Base-by-base conservation (phyloP, 2,888 invertebrate species). In the Platycheirus rosarum region DNA sequence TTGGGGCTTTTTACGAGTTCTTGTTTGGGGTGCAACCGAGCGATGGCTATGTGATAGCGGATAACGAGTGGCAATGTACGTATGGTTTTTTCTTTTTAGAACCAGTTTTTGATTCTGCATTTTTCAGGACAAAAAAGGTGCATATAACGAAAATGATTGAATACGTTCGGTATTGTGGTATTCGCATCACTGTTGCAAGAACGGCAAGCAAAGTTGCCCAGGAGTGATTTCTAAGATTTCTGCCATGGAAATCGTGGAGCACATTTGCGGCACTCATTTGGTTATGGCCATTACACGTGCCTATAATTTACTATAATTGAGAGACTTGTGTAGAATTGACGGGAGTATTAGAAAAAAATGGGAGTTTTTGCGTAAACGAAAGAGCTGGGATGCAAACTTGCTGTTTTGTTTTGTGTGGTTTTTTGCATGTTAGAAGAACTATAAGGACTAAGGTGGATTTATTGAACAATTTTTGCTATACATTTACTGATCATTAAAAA, bases 21-120 rank as follows among this genome's bases (percentile, higher is more conserved):
- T 71, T 71, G 77, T 82, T 77, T 60, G 62, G 82, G 77, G 71
- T 77, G 82, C 76, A 76, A 53, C 77, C 48, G 55, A 71, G 23
- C 70, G 76, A 71, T 79, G 46, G 75, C 66, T 77, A 69, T 60
- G 48, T 48, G 80, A 82, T 82, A 82, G 76, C 62, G 71, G 71
- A 82, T 77, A 82, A 71, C 77, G 77, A 82, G 70, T 77, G 76
- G 48, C 82, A 80, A 80, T 70, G 69, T 80, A 74, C 75, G 79
- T 75, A 79, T 55, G 71, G 53, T 71, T 53, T 66, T 62, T 75
- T 75, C 13, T 26, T 44, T 46, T 13, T 23, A 71, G 55, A 80
- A 80, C 80, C 80, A 76, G 80, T 76, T 80, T 40, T 75, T 42
- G n/a, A 14, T 14, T 57, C 66, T 66, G 37, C 48, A 35, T 66